Evolutionary conservation across 2,113 vertebrate genomes (phyloP).

Genomic region (Melanotaenia duboulayi): DNA sequence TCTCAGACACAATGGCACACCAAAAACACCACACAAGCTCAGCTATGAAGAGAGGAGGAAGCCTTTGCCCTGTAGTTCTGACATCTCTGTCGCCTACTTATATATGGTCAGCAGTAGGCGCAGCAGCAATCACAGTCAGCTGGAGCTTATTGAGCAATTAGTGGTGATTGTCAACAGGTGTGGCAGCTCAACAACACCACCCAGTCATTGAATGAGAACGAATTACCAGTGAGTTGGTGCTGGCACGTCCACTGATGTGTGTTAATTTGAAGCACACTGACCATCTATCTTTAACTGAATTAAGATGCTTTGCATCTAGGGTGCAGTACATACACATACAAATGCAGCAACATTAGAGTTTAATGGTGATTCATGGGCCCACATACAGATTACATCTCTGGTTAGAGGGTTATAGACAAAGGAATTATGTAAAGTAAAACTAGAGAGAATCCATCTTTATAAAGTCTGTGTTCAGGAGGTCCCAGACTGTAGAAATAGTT

Average conservation of each 20-base stretch:
- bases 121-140: conserved; percentile 26
- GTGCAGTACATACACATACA: not conserved
- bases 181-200: conserved; percentile 14
- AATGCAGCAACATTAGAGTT: not conserved
- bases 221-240: not conserved
- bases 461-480: no score
- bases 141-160: conserved; percentile 52
- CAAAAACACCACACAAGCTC: no score
- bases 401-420: no score
- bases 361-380: conserved; percentile 6
- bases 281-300: not conserved
- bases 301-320: not conserved
- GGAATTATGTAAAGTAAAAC: not conserved
- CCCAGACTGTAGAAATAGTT: no score
- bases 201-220: not conserved
- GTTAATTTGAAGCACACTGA: not conserved
- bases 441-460: not conserved
- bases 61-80: not conserved
- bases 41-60: not conserved
- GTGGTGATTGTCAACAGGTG: conserved; percentile 35
- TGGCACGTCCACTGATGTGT: not conserved
- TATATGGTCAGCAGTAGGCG: conserved; percentile 31
- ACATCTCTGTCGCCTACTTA: conserved; percentile 9
- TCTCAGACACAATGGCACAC: conserved; percentile 3
- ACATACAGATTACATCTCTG: conserved; percentile 9